These are phyloP conservation scores for Ormyrus rosae DNA, from an alignment of 2,888 invertebrate species.

Conservation along the genomic window DNA sequence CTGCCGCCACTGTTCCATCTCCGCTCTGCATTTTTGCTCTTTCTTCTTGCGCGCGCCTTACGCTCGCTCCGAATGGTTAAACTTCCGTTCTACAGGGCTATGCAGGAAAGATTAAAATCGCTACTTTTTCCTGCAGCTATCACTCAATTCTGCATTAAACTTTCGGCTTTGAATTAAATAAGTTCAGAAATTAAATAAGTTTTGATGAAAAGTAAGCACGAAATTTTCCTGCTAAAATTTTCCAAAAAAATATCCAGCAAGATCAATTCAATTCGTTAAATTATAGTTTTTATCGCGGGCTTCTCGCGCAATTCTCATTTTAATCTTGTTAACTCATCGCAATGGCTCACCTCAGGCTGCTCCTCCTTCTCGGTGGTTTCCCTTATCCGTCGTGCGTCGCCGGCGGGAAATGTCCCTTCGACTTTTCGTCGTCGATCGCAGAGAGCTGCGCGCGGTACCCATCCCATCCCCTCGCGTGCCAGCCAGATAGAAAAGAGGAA, in stretches of 20 bases:
- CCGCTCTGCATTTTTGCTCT: background rate
- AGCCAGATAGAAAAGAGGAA: background rate
- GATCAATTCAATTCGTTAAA: too few relatives aligned
- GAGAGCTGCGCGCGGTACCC: background rate
- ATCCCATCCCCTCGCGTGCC: background rate
- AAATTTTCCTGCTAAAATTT: too few relatives aligned
- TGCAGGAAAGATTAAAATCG: too few relatives aligned
- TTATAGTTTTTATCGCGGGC: too few relatives aligned
- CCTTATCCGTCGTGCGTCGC: slow-evolving; percentile 11
- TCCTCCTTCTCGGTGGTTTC: slow-evolving; percentile 7
- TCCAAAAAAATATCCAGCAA: too few relatives aligned
- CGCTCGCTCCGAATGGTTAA: background rate
- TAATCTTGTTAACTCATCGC: slow-evolving; percentile 34
- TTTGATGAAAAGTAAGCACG: too few relatives aligned
- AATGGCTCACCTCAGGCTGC: background rate
- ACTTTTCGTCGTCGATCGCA: slow-evolving; percentile 23
- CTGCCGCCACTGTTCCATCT: slow-evolving; percentile 2
- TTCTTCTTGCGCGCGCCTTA: background rate
- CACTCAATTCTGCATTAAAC: too few relatives aligned
- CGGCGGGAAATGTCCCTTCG: slow-evolving; percentile 37
- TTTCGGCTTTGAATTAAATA: too few relatives aligned
- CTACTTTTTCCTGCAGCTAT: too few relatives aligned
- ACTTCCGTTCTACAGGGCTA: background rate
- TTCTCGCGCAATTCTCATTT: slow-evolving; percentile 27
- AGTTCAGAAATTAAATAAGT: too few relatives aligned